These are phyloP conservation scores for Drosophila robusta DNA, from an alignment of 2,888 invertebrate species.

Conservation along the genomic window DNA sequence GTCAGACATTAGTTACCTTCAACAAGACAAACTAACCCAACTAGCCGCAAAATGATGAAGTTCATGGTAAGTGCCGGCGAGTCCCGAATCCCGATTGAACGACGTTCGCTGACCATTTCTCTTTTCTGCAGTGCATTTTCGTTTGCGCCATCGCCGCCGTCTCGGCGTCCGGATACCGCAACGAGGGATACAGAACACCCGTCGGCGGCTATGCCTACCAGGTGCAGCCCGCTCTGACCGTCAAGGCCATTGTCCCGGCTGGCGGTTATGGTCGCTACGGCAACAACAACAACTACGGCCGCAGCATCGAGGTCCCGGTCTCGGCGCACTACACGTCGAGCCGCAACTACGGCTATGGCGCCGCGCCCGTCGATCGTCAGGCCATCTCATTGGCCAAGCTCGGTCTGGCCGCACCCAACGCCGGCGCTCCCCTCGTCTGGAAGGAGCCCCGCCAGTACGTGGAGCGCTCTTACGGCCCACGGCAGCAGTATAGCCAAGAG, in stretches of 20 bases:
- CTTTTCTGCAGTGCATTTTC: constrained; percentile 62
- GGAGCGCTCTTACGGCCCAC: constrained; percentile 38
- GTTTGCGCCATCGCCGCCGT: constrained; percentile 66
- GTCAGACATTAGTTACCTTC: constrained; percentile 68
- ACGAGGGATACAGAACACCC: constrained; percentile 43
- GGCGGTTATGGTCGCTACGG: constrained; percentile 47
- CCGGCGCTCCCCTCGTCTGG: constrained; percentile 54
- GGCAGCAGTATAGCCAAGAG: constrained; percentile 39
- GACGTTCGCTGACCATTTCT: not conserved
- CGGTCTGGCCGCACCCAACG: constrained; percentile 59
- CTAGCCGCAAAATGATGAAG: constrained; percentile 66
- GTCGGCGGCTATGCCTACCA: constrained; percentile 66
- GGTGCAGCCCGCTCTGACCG: constrained; percentile 70
- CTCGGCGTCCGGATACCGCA: constrained; percentile 51
- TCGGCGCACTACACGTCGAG: constrained; percentile 37
- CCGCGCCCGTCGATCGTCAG: constrained; percentile 58
- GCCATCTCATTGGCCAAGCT: constrained; percentile 66
- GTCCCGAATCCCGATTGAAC: constrained; percentile 15
- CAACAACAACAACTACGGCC: constrained; percentile 38
- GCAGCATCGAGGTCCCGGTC: constrained; percentile 53
- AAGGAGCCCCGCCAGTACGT: constrained; percentile 41
- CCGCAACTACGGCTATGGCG: constrained; percentile 49
- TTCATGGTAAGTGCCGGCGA: constrained; percentile 64
- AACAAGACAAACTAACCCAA: constrained; percentile 56
- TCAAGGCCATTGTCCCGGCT: constrained; percentile 58